Evolutionary conservation across 1,140 invertebrate species (phyloP).

Genomic region (Dendroctonus valens): DNA sequence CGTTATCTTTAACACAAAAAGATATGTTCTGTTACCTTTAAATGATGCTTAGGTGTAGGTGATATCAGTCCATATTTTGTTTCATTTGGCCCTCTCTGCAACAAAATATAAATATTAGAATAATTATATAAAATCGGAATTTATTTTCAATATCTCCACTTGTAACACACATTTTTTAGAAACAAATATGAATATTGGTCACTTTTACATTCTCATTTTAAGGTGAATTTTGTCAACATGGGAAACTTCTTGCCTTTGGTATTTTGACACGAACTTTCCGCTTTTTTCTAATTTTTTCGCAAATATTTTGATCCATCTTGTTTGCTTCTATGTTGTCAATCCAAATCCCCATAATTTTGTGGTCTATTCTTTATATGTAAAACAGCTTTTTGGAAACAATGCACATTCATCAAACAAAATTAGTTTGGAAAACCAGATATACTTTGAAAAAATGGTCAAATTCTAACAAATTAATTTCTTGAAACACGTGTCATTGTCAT

Average conservation of each 20-base stretch:
- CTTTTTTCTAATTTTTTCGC: conserved; percentile 3
- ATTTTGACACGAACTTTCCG: conserved; percentile 28
- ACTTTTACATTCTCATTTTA: background rate
- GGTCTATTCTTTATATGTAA: too few species aligned
- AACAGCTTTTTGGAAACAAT: too few species aligned
- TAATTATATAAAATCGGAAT: background rate
- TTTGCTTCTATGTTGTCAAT: too few species aligned
- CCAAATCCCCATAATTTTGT: too few species aligned
- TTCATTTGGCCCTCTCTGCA: conserved; percentile 54
- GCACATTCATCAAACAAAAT: too few species aligned
- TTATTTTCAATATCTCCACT: background rate
- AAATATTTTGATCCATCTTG: too few species aligned
- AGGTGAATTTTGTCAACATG: background rate
- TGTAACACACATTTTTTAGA: background rate
- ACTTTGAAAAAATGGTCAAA: too few species aligned
- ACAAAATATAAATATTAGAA: conserved; percentile 39
- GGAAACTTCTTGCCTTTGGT: conserved; percentile 22
- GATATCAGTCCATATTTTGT: conserved; percentile 52
- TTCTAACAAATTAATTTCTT: too few species aligned
- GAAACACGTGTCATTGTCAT: too few species aligned
- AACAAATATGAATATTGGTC: background rate
- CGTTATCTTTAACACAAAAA: too few species aligned
- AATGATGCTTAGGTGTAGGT: conserved; percentile 45
- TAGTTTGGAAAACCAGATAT: too few species aligned
- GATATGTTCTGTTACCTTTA: conserved; percentile 48